These are phyloP conservation scores for Stichodactyla helianthus DNA, from an alignment of 64 coral and sea anemone species.

Conservation along the genomic window DNA sequence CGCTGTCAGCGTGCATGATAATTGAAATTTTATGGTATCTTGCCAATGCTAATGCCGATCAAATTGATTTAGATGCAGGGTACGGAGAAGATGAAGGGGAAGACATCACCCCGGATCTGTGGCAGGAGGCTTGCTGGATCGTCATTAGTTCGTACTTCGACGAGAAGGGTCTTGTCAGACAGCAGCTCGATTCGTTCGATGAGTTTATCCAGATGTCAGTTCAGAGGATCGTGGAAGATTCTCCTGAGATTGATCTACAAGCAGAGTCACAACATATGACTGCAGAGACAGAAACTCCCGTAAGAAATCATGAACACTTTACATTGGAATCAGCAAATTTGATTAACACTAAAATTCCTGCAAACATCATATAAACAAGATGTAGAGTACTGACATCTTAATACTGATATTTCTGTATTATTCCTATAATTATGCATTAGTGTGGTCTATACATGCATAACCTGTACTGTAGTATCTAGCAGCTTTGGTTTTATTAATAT, in stretches of 20 bases:
- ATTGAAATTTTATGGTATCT: neutral
- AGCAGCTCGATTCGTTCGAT: slow-evolving; percentile 97
- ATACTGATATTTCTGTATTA: too few relatives aligned
- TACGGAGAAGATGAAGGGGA: slow-evolving; percentile 95
- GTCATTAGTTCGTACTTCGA: slow-evolving; percentile 99
- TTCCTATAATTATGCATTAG: too few relatives aligned
- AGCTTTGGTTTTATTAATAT: too few relatives aligned
- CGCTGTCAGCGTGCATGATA: neutral
- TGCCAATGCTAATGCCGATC: neutral
- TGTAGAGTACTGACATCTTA: too few relatives aligned
- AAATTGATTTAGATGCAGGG: slow-evolving; percentile 48
- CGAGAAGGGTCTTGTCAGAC: slow-evolving; percentile 96
- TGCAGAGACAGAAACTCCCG: slow-evolving; percentile 92
- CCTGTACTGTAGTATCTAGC: too few relatives aligned
- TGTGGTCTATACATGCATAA: too few relatives aligned
- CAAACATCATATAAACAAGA: too few relatives aligned
- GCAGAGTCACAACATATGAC: slow-evolving; percentile 99
- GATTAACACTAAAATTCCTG: too few relatives aligned
- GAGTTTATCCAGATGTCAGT: slow-evolving; percentile 99
- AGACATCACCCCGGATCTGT: slow-evolving; percentile 94
- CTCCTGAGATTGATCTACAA: slow-evolving; percentile 95
- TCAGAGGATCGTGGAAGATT: slow-evolving; percentile 97
- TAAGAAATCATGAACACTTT: slow-evolving; percentile 31
- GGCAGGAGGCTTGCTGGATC: slow-evolving; percentile 99
- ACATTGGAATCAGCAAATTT: too few relatives aligned